Percentiles rank a stretch among this genome's conserved stretches.
Conservation (phyloP, 92 coral and sea anemone species). For the Pocillopora grandis region DNA sequence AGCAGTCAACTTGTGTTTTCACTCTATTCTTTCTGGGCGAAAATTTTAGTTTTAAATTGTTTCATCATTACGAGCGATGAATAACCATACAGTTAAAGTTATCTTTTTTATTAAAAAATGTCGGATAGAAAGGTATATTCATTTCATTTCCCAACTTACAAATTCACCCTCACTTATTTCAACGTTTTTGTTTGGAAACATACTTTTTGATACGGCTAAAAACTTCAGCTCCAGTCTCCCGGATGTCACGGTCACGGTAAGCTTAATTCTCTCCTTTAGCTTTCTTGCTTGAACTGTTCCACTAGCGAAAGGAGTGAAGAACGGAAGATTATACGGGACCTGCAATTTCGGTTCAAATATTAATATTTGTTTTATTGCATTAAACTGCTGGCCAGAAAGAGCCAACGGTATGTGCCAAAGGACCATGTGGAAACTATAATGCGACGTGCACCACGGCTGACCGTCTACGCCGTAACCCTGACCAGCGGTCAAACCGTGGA, state of each 20-base stretch:
- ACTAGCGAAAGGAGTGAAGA: conserved; percentile 77
- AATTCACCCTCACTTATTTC: conserved; percentile 17
- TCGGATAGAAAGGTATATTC: background rate
- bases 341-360: conserved; percentile 64
- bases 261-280: background rate
- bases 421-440: conserved; percentile 83
- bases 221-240: conserved; percentile 34
- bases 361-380: conserved; percentile 60
- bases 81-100: no score
- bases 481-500: conserved; percentile 91
- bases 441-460: conserved; percentile 93
- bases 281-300: conserved; percentile 68
- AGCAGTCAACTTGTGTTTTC: no score
- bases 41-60: no score
- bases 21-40: no score
- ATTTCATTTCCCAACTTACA: conserved; percentile 28
- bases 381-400: conserved; percentile 85
- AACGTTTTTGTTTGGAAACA: conserved; percentile 19
- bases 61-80: no score
- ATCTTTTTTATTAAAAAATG: no score
- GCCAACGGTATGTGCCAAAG: conserved; percentile 91
- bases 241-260: conserved; percentile 23
- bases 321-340: conserved; percentile 78
- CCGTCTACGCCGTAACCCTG: conserved; percentile 82
- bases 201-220: conserved; percentile 30